These are phyloP conservation scores for Gulo gulo DNA, from an alignment of 2,113 vertebrate genomes.

Conservation along the genomic window DNA sequence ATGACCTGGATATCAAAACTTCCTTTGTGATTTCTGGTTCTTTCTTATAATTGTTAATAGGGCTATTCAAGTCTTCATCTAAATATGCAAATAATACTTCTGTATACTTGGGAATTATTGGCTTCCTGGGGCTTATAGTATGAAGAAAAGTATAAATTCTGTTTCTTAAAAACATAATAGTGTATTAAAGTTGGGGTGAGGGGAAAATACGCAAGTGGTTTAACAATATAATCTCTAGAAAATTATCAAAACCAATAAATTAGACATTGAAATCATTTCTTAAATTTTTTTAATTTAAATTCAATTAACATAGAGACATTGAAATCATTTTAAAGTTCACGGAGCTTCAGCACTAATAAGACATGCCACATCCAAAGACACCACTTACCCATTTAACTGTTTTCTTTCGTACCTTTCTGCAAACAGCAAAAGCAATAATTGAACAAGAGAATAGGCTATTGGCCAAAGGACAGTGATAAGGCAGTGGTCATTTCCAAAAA, in stretches of 20 bases:
- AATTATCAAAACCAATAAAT: neutral
- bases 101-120: conserved; percentile 39
- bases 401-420: conserved; percentile 42
- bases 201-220: neutral
- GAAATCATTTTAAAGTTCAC: neutral
- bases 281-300: neutral
- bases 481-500: neutral
- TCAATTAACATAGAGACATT: neutral
- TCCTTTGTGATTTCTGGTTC: conserved; percentile 35
- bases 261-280: neutral
- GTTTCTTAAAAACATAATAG: conserved; percentile 32
- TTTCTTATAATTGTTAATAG: conserved; percentile 30
- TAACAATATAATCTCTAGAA: conserved; percentile 24
- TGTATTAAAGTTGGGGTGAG: neutral
- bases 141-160: conserved; percentile 27
- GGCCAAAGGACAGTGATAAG: neutral
- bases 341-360: neutral
- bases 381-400: neutral
- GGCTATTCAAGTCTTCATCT: conserved; percentile 32
- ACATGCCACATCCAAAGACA: neutral
- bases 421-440: neutral
- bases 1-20: conserved; percentile 4
- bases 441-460: neutral
- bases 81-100: conserved; percentile 21
- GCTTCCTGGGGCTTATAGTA: conserved; percentile 25